Evolutionary conservation across 2,113 vertebrate species (phyloP).

Genomic region (Chitala chitala): DNA sequence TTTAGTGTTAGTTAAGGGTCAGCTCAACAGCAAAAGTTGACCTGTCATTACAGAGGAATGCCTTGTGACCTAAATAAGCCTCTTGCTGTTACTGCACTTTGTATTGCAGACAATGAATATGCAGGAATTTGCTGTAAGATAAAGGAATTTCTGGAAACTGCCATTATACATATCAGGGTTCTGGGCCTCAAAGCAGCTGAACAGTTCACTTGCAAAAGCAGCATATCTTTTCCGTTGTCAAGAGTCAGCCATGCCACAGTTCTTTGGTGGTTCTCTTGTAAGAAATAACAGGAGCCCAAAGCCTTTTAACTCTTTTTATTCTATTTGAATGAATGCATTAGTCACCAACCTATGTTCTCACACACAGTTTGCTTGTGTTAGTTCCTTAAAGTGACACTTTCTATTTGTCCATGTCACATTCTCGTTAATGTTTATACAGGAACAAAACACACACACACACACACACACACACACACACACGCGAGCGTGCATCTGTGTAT

Average conservation of each 20-base stretch:
- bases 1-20: neutral
- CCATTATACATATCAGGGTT: constrained; percentile 8
- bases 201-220: constrained; percentile 29
- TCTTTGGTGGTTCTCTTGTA: constrained; percentile 26
- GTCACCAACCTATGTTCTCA: constrained; percentile 9
- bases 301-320: neutral
- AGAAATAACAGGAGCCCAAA: constrained; percentile 10
- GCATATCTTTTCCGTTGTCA: constrained; percentile 38
- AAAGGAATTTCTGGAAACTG: constrained; percentile 1
- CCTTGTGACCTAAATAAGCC: neutral
- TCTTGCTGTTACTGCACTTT: neutral
- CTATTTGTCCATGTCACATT: neutral
- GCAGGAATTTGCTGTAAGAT: constrained; percentile 19
- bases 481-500: too few relatives aligned
- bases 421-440: too few relatives aligned
- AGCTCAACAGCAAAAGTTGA: constrained; percentile 4
- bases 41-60: constrained; percentile 24
- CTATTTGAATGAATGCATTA: neutral
- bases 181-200: neutral
- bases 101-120: constrained; percentile 3
- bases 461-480: too few relatives aligned
- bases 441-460: too few relatives aligned
- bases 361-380: neutral
- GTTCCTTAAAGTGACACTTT: neutral
- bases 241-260: constrained; percentile 27